Base-by-base conservation (phyloP, 2,888 invertebrate species). In the Caenorhabditis sp. region DNA sequence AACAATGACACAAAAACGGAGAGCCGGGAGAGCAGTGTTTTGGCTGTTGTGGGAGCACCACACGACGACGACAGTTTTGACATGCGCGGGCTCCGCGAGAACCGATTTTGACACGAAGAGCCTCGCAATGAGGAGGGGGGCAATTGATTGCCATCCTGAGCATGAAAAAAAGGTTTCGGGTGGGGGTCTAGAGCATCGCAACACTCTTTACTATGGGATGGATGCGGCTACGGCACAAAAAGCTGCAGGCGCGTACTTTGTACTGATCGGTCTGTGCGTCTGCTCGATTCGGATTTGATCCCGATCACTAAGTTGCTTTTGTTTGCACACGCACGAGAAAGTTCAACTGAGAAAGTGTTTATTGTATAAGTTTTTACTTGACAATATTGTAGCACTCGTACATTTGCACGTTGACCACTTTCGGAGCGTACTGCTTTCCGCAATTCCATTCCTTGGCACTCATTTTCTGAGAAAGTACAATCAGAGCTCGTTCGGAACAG, bases 21-120 rank as follows among this genome's bases (percentile, higher is more conserved):
- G 58, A 37, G 56, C 37, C 22, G 22, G 11, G 13, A 32, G 22
- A 22, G 24, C 52, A 8, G 17, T 41, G 45, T 27, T 52, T 50
- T 26, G 22, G 22, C 43, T 45, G 41, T 17, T 41, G 41, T 24
- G 3, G 6, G 32, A 15, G 39, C 9, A 41, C 15, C 39, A 43
- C 46, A 30, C 46, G 39, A 48, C 45, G 17, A 58, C 59, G 70
- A 71, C 70, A 71, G 70, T 61, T 74, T 66, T 74, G 73, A 73
- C 73, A 73, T 73, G 52, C 17, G 30, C 30, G 20, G 20, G n/a
- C 39, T 45, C 43, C 53, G 53, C 45, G 63, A 50, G 46, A 24
- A 39, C 35, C 39, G 37, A 27, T 66, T 66, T n/a, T 66, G 66
- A 66, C 66, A 66, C 45, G 45, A 32, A 37, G 20, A 26, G 48